phyloP scores from a whole-genome alignment of 2,888 invertebrate genomes.

The Ormyrus thymus region DNA sequence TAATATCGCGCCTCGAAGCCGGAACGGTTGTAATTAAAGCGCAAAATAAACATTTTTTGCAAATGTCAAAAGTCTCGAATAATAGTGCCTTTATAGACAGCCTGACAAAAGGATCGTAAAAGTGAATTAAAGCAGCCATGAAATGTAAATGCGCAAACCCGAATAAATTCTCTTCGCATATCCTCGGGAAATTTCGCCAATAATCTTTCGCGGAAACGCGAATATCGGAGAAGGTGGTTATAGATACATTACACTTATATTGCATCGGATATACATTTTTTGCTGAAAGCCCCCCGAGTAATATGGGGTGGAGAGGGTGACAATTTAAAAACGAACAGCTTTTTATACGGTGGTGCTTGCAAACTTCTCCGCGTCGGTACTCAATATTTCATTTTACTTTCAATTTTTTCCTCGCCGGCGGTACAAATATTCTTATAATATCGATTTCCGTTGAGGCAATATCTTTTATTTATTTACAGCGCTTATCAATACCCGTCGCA shows the following conservation, averaged over 20 bases:
- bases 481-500: no score
- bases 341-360: background rate
- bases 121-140: no score
- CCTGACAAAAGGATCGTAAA: no score
- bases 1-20: background rate
- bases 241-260: slow-evolving; percentile 31
- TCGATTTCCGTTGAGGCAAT: slow-evolving; percentile 4
- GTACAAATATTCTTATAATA: background rate
- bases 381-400: background rate
- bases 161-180: slow-evolving; percentile 29
- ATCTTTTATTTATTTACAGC: no score
- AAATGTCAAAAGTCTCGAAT: no score
- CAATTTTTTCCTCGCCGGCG: background rate
- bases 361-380: background rate
- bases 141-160: background rate
- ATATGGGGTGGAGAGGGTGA: slow-evolving; percentile 14
- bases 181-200: slow-evolving; percentile 23
- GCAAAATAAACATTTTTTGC: no score
- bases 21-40: no score
- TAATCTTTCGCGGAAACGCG: slow-evolving; percentile 11
- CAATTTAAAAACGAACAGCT: slow-evolving; percentile 21
- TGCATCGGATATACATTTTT: slow-evolving; percentile 14
- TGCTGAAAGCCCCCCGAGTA: slow-evolving; percentile 1
- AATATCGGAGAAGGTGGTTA: slow-evolving; percentile 22
- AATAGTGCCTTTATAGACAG: no score